Evolutionary conservation across 2,797 vertebrate species (phyloP), one percentile per base, ranked within the genome.

Genomic region (Ambastaia sidthimunki): DNA sequence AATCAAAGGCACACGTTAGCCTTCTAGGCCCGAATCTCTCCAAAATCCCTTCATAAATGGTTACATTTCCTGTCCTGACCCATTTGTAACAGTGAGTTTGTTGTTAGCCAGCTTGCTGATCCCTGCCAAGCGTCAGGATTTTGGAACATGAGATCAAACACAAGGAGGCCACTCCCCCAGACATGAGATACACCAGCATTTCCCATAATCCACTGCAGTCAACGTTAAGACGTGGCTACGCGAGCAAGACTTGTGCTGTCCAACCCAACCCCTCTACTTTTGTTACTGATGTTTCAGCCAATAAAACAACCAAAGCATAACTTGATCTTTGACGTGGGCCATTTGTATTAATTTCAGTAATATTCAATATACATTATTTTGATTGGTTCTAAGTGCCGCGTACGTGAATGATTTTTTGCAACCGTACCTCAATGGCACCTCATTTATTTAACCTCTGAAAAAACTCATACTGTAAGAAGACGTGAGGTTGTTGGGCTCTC

Each of bases 1-100:
- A 91, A 90, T 89, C 89, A 91, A 86, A 88, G 87, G 90, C 90
- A 88, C 87, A 90, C 91, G 93, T 93, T 92, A 91, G 92, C 90
- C 90, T 91, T 85, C 87, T 87, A 88, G 89, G 86, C 87, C 88
- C 54, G 76, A 87, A 90, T 91, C 88, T 86, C 76, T 90, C 85
- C 41, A n/a, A 89, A 87, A 90, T 86, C 88, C 80, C 76, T 28
- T 21, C 86, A 83, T 69, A 88, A 88, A 91, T 84, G 57, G 84
- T 87, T 88, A 85, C 9, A 82, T 84, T 84, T 84, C 7, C 82
- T 81, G 82, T 82, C 82, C 82, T 86, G 68, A 80, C 80, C 79
- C 85, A 85, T 91, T 91, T 90, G 87, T 90, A 90, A 88, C 72
- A 63, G 74, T 63, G 66, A 79, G 66, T 83, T 69, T 74, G 71